Evolutionary conservation across 1,140 invertebrate species (phyloP).

Genomic region (Drosophila nebulosa): DNA sequence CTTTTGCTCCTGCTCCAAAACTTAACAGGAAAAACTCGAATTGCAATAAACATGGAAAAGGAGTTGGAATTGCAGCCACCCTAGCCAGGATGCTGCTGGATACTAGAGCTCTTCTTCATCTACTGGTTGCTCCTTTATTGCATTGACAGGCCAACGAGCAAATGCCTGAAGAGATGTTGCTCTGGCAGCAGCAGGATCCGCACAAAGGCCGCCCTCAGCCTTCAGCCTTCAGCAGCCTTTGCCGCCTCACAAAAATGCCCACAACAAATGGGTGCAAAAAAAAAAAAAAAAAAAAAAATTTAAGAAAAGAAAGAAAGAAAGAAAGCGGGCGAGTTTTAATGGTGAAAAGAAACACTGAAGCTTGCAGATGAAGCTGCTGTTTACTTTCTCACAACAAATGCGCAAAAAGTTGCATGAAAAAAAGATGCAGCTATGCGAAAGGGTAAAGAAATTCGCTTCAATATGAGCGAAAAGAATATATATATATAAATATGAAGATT

Average conservation of each 20-base stretch:
- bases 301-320: neutral
- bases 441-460: conserved; percentile 13
- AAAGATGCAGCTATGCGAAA: conserved; percentile 14
- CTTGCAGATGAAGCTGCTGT: conserved; percentile 28
- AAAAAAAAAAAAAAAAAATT: neutral
- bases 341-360: conserved; percentile 54
- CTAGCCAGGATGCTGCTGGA: conserved; percentile 22
- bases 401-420: conserved; percentile 29
- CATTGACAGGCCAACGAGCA: conserved; percentile 65
- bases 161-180: conserved; percentile 8
- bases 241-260: conserved; percentile 59
- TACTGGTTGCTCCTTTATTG: conserved; percentile 69
- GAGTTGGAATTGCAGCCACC: conserved; percentile 19
- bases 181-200: conserved; percentile 5
- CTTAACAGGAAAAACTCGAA: conserved; percentile 33
- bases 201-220: conserved; percentile 49
- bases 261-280: conserved; percentile 36
- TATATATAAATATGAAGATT: neutral
- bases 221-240: too few species aligned
- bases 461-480: neutral
- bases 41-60: conserved; percentile 75
- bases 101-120: conserved; percentile 49
- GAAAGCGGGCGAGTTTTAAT: conserved; percentile 40
- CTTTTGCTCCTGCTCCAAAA: too few species aligned
- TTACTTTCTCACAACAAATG: conserved; percentile 33